Evolutionary conservation across 2,113 vertebrate genomes (phyloP), one percentile per base, ranked within the genome.

Genomic region (Brienomyrus brachyistius): DNA sequence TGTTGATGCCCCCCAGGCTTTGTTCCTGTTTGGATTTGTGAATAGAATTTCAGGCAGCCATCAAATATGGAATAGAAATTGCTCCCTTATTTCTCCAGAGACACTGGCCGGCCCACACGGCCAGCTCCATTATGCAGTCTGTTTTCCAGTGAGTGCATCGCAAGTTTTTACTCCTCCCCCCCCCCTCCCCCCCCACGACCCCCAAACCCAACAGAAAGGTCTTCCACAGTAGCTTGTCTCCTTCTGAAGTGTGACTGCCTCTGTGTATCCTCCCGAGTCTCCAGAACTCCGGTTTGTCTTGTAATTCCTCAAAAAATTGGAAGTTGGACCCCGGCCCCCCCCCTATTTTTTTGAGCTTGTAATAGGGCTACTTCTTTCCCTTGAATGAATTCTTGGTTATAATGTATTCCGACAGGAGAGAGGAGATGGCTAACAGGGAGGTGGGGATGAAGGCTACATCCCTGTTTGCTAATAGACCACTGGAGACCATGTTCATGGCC

Each of bases 1-100:
- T 96, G 92, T 94, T 97, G 97, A 98, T 97, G 98, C 15, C 97
- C 98, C 98, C 97, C 95, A 95, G 97, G 97, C 97, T 96, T 98
- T 99, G 98, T 97, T 99, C 98, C 97, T 99, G 97, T 99, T 99
- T 99, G 97, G 97, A 98, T 98, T 99, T 98, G 97, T 97, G 97
- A 98, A 99, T 98, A 96, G 98, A 97, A 97, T 98, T 98, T 98
- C 77, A 97, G 97, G 96, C 96, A 95, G 96, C 97, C 97, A 97
- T 98, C 97, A 98, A 97, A 97, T 97, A 97, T 93, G 89, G 98
- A 99, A 98, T 99, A 98, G 98, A 99, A 98, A 99, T 98, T 97
- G 97, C 97, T 97, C 96, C 96, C 94, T 98, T 98, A 98, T 99
- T 99, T 99, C 98, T 99, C 98, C 90, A 21, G 98, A 99, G 98